Conservation (phyloP, 2,888 invertebrate species). For the Acanthosoma haemorrhoidale region DNA sequence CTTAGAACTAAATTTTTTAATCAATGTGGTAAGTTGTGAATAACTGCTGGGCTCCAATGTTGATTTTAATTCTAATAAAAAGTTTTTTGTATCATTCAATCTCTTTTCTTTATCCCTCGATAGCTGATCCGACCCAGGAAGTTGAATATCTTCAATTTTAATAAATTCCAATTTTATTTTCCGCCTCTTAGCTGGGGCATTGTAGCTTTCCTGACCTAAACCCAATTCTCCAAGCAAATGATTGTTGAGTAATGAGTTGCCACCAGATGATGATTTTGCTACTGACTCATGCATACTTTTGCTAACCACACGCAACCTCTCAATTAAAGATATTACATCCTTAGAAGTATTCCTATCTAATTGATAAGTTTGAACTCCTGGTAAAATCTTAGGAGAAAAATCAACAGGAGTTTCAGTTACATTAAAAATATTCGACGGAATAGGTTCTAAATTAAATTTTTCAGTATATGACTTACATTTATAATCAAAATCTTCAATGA, state of each 20-base stretch:
- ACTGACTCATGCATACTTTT: not conserved
- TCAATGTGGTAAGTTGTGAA: not conserved
- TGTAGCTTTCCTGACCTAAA: not conserved
- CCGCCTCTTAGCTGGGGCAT: conserved; percentile 18
- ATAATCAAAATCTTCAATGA: not conserved
- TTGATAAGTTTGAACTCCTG: not conserved
- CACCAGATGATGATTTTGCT: not conserved
- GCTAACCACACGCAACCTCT: not conserved
- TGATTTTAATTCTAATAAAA: conserved; percentile 14
- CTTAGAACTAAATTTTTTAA: conserved; percentile 15
- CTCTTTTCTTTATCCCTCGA: conserved; percentile 22
- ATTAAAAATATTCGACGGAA: not conserved
- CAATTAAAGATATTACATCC: not conserved
- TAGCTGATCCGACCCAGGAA: not conserved
- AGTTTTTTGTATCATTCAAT: conserved; percentile 23
- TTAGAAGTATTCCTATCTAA: not conserved
- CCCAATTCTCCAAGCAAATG: not conserved
- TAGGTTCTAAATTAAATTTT: conserved; percentile 2
- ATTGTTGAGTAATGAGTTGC: not conserved
- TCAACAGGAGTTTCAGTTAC: not conserved
- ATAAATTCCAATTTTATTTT: conserved; percentile 20
- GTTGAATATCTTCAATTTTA: conserved; percentile 9
- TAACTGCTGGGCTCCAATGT: conserved; percentile 11
- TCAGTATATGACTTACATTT: not conserved
- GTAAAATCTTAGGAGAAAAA: not conserved